Evolutionary conservation across 1,140 invertebrate genomes (phyloP).

Genomic region (Nasonia giraulti): DNA sequence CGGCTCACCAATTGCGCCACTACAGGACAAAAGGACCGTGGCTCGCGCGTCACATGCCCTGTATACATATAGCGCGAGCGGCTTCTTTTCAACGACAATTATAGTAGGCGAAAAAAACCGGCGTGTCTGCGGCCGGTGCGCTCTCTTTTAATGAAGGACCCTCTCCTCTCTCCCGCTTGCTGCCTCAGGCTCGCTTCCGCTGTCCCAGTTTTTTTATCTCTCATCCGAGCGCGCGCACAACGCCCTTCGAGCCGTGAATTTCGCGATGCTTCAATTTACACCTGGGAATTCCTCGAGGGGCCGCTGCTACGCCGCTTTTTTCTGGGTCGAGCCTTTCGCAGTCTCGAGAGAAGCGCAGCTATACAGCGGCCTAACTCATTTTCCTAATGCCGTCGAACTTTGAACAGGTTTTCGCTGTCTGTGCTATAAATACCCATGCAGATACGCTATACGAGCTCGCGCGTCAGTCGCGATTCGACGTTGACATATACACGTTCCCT

Average conservation of each 20-base stretch:
- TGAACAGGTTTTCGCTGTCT: too few relatives aligned
- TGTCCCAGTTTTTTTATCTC: slow-evolving; percentile 57
- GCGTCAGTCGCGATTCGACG: too few relatives aligned
- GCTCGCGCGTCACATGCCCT: not conserved
- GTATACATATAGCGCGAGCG: not conserved
- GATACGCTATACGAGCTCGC: too few relatives aligned
- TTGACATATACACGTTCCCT: too few relatives aligned
- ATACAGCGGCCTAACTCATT: not conserved
- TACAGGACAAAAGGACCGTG: too few relatives aligned
- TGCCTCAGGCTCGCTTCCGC: slow-evolving; percentile 38
- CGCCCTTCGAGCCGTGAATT: not conserved
- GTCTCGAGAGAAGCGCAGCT: not conserved
- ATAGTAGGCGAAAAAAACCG: slow-evolving; percentile 41
- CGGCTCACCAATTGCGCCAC: too few relatives aligned
- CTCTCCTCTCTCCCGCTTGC: not conserved
- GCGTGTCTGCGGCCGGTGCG: not conserved
- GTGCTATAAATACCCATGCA: too few relatives aligned
- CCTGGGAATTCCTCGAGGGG: not conserved
- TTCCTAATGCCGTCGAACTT: not conserved
- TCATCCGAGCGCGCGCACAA: not conserved
- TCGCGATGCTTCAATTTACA: slow-evolving; percentile 1
- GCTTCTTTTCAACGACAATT: slow-evolving; percentile 54
- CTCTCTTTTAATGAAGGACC: slow-evolving; percentile 57
- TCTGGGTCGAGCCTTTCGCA: not conserved
- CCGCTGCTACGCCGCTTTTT: not conserved